A percentile compares a stretch with the other conserved stretches of the same genome.
Conservation (phyloP, 2,113 vertebrate species). For the Arenaria interpres region DNA sequence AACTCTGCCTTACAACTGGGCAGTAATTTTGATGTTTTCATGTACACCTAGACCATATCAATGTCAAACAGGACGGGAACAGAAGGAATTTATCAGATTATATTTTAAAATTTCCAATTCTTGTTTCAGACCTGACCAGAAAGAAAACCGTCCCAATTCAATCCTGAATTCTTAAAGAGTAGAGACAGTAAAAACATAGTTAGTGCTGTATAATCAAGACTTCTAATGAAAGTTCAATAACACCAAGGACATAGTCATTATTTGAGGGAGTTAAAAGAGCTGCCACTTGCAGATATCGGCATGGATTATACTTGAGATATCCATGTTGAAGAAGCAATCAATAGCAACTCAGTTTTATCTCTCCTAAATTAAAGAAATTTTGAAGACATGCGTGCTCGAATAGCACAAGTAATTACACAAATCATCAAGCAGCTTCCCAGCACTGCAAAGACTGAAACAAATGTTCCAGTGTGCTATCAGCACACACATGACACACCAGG, state of each 20-base stretch:
- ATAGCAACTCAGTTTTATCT: constrained; percentile 64
- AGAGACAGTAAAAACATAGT: neutral
- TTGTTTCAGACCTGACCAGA: neutral
- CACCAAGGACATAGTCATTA: constrained; percentile 35
- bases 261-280: constrained; percentile 23
- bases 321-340: constrained; percentile 49
- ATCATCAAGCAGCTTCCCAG: constrained; percentile 52
- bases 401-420: constrained; percentile 69
- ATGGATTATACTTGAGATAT: constrained; percentile 47
- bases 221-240: neutral
- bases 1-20: neutral
- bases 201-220: neutral
- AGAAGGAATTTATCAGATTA: neutral
- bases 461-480: constrained; percentile 29
- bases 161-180: neutral
- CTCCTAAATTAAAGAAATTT: constrained; percentile 61
- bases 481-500: constrained; percentile 32
- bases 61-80: neutral
- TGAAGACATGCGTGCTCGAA: constrained; percentile 61
- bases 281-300: neutral
- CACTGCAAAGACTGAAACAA: constrained; percentile 44
- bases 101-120: neutral
- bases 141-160: neutral
- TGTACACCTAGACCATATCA: neutral
- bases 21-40: constrained; percentile 9